Evolutionary conservation across 1,140 invertebrate species (phyloP).

Genomic region (Drosophila bifasciata): DNA sequence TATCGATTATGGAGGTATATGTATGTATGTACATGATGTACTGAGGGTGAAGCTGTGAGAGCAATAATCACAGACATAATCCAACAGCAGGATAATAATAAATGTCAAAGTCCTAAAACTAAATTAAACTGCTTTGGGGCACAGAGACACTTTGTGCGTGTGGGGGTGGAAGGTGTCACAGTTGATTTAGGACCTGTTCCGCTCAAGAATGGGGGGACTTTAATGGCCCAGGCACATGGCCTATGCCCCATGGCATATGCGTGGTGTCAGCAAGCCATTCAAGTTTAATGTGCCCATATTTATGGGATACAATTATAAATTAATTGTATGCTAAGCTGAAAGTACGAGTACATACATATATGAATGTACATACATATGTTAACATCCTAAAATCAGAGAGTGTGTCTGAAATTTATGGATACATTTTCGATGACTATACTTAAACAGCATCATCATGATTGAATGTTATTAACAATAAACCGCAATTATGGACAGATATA

Average conservation of each 20-base stretch:
- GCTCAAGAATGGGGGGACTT: neutral
- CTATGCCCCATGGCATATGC: slow-evolving; percentile 9
- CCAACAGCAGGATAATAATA: slow-evolving; percentile 49
- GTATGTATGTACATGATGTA: no score
- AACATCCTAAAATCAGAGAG: no score
- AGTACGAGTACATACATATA: neutral
- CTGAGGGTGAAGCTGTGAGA: slow-evolving; percentile 8
- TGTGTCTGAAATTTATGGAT: no score
- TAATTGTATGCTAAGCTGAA: slow-evolving; percentile 18
- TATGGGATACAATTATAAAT: slow-evolving; percentile 38
- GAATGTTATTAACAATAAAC: no score
- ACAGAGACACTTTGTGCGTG: slow-evolving; percentile 28
- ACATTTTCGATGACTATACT: no score
- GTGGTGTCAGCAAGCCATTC: slow-evolving; percentile 10
- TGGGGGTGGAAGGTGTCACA: no score
- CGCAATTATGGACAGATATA: no score
- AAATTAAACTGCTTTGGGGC: slow-evolving; percentile 32
- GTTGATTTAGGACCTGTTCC: slow-evolving; percentile 24
- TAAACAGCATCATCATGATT: no score
- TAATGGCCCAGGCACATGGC: slow-evolving; percentile 38
- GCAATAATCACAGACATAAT: slow-evolving; percentile 45
- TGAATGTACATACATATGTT: slow-evolving; percentile 3
- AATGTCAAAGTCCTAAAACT: slow-evolving; percentile 53
- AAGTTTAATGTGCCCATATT: slow-evolving; percentile 27
- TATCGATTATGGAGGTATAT: no score